phyloP scores from a whole-genome alignment of 2,888 invertebrate genomes.

The Xestia sexstrigata region DNA sequence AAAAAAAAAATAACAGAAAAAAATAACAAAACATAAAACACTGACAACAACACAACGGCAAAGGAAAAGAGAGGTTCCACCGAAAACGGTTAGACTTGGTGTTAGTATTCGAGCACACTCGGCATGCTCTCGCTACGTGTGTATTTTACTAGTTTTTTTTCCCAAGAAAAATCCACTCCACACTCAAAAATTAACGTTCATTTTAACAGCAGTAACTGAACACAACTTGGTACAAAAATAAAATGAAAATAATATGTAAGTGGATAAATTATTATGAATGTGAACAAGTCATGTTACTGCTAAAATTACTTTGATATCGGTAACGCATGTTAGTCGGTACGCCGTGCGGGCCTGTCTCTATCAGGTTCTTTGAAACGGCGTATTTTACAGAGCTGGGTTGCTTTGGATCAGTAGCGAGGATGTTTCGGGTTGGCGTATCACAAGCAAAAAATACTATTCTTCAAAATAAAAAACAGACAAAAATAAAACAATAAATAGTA shows the following conservation, averaged over 20 bases:
- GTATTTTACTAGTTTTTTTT: slow-evolving; percentile 67
- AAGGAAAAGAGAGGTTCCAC: slow-evolving; percentile 83
- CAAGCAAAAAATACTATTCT: slow-evolving; percentile 89
- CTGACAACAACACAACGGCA: slow-evolving; percentile 88
- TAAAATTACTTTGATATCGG: slow-evolving; percentile 74
- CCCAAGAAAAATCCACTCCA: slow-evolving; percentile 89
- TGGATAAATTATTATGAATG: slow-evolving; percentile 70
- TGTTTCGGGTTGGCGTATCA: slow-evolving; percentile 87
- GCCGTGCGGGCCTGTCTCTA: slow-evolving; percentile 75
- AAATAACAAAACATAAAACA: slow-evolving; percentile 76
- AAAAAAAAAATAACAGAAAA: slow-evolving; percentile 74
- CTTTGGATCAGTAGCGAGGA: slow-evolving; percentile 86
- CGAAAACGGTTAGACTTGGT: slow-evolving; percentile 75
- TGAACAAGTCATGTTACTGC: slow-evolving; percentile 82
- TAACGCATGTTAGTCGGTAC: slow-evolving; percentile 83
- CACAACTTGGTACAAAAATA: slow-evolving; percentile 78
- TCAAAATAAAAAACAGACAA: slow-evolving; percentile 79
- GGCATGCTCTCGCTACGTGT: slow-evolving; percentile 84
- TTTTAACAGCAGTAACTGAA: slow-evolving; percentile 86
- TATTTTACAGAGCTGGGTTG: slow-evolving; percentile 80
- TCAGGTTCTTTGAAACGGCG: slow-evolving; percentile 74
- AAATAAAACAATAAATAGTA: slow-evolving; percentile 75
- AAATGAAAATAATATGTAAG: slow-evolving; percentile 74
- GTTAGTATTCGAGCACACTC: slow-evolving; percentile 85
- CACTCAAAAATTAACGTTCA: slow-evolving; percentile 85